Base-by-base conservation (phyloP, 2,113 vertebrate genomes). In the Illadopsis cleaveri region DNA sequence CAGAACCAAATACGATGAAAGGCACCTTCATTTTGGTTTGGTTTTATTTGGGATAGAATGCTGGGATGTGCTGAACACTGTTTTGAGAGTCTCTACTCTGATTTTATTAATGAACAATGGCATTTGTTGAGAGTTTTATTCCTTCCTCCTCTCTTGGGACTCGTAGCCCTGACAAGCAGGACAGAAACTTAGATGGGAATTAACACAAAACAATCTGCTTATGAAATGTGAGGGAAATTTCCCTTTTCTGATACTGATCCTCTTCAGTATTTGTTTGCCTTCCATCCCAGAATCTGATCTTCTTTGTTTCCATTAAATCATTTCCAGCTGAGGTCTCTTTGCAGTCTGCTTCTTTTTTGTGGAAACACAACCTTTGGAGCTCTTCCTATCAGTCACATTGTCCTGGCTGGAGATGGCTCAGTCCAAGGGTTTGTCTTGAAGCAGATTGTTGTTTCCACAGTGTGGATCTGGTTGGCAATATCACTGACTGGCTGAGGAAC, bases 1-100 rank as follows among this genome's bases (percentile, higher is more conserved):
- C 48, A 80, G 61, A 93, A n/a, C 7, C 0, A 1, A 38, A 7
- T 10, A 37, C 0, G 0, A 25, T 10, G 14, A 51, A 11, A 45
- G 20, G 8, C 40, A 31, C 23, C 31, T n/a, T 89, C 19, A 12
- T 51, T 86, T 89, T 76, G 17, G 7, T 61, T 83, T 58, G 38
- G 27, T 70, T 77, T 61, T 57, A 13, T 68, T 40, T 66, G 8
- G 25, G 30, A 24, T 53, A 33, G 85, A 86, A 24, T 69, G 40
- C 40, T 70, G 45, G 27, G 19, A 31, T 75, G 33, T 56, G n/a
- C 50, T 60, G 22, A 14, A 33, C 28, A 30, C 28, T 17, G 22
- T 2, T 79, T 73, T 80, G 18, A 51, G 51, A 50, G 37, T 30
- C 13, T 89, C 56, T 38, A 18, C 35, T 60, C 54, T 80, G 47